Evolutionary conservation across 2,888 invertebrate genomes (phyloP).

Genomic region (Drosophila peninsularis): DNA sequence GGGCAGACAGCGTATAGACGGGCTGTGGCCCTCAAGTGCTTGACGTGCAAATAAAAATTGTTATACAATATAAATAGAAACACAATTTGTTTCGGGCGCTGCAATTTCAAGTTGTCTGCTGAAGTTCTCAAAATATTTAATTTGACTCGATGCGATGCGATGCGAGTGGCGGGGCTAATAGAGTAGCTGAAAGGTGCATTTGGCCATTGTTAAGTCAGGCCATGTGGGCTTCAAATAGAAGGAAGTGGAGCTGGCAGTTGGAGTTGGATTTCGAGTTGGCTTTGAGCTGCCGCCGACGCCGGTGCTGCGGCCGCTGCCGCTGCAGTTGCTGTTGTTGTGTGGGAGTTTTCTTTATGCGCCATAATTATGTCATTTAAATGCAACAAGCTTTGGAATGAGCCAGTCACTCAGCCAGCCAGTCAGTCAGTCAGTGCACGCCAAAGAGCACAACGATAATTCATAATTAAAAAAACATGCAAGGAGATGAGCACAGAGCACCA

Average conservation of each 20-base stretch:
- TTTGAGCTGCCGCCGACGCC: constrained; percentile 61
- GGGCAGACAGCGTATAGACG: background rate
- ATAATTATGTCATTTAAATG: constrained; percentile 83
- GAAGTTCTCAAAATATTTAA: constrained; percentile 59
- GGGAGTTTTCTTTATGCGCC: constrained; percentile 75
- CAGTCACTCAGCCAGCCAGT: constrained; percentile 47
- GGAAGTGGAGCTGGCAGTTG: constrained; percentile 33
- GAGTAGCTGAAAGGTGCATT: constrained; percentile 32
- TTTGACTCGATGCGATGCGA: constrained; percentile 40
- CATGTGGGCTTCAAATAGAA: constrained; percentile 22
- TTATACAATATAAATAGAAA: constrained; percentile 80
- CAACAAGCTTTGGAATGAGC: constrained; percentile 70
- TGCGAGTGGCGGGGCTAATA: constrained; percentile 17
- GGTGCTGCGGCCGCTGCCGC: constrained; percentile 15
- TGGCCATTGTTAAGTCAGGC: constrained; percentile 42
- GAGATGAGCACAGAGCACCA: constrained; percentile 43
- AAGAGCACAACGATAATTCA: constrained; percentile 80
- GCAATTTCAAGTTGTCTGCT: constrained; percentile 75
- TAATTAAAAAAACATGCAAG: constrained; percentile 82
- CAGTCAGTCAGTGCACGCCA: constrained; percentile 43
- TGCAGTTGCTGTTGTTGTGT: constrained; percentile 47
- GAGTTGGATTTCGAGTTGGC: constrained; percentile 27
- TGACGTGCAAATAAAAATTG: constrained; percentile 74
- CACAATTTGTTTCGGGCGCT: constrained; percentile 50
- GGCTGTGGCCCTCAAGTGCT: constrained; percentile 60